Conservation (phyloP, 2,888 invertebrate species). For the Zonitis immaculata region DNA sequence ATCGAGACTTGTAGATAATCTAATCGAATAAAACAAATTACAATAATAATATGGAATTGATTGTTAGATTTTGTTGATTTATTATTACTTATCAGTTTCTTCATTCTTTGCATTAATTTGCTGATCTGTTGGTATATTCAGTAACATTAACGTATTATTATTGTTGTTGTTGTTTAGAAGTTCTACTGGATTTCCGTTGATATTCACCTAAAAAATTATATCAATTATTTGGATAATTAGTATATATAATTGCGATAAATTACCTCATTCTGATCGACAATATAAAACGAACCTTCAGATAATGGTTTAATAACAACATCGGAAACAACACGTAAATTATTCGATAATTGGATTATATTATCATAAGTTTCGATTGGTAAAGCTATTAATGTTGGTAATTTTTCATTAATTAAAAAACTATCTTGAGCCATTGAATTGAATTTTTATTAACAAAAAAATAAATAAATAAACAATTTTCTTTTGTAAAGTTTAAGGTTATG, state of each 20-base stretch:
- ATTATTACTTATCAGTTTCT: not conserved
- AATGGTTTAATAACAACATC: conserved; percentile 10
- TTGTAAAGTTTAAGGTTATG: not conserved
- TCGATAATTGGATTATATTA: conserved; percentile 6
- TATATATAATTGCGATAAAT: not conserved
- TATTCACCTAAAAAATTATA: not conserved
- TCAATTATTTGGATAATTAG: not conserved
- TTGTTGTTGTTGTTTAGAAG: not conserved
- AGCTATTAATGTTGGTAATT: conserved; percentile 10
- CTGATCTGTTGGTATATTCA: not conserved
- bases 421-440: conserved; percentile 4
- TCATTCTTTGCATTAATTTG: not conserved
- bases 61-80: too few relatives aligned
- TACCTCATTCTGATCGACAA: conserved; percentile 8
- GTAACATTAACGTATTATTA: not conserved
- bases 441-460: not conserved
- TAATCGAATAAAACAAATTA: too few relatives aligned
- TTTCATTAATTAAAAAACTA: not conserved
- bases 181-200: not conserved
- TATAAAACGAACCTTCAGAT: conserved; percentile 8
- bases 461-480: not conserved
- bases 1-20: not conserved
- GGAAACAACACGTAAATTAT: conserved; percentile 8
- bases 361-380: conserved; percentile 9
- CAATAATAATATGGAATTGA: not conserved